Percentiles rank a stretch among this genome's conserved stretches.
These are phyloP conservation scores for Achlya flavicornis DNA, from an alignment of 2,888 invertebrate species.

Conservation along the genomic window DNA sequence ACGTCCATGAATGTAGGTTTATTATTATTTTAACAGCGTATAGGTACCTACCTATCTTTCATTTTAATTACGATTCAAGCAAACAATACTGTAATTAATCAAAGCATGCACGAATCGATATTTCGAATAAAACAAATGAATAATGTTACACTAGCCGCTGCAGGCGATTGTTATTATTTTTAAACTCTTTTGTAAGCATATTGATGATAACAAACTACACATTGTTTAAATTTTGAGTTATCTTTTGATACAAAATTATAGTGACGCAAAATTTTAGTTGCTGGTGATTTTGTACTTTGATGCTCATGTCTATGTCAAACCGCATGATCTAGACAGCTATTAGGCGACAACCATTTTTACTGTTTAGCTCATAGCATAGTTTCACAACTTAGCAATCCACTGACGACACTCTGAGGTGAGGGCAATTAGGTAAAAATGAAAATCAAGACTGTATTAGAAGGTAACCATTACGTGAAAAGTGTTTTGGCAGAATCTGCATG, in stretches of 20 bases:
- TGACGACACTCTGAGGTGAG: constrained; percentile 10
- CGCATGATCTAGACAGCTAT: not conserved
- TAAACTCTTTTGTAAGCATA: not conserved
- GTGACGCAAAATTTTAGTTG: not conserved
- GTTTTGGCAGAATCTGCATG: not conserved
- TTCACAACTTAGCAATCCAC: not conserved
- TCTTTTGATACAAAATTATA: not conserved
- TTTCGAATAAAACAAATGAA: constrained; percentile 1
- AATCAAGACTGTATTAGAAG: not conserved
- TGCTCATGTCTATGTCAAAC: not conserved
- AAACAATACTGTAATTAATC: constrained; percentile 3
- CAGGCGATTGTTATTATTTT: not conserved
- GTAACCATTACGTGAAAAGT: constrained; percentile 3
- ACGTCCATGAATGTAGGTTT: not conserved
- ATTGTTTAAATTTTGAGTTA: not conserved
- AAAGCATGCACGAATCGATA: constrained; percentile 2
- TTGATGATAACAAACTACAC: not conserved
- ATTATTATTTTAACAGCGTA: not conserved
- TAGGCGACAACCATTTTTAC: not conserved
- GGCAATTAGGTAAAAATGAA: constrained; percentile 5
- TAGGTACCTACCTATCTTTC: not conserved
- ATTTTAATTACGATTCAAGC: not conserved
- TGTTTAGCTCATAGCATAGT: not conserved
- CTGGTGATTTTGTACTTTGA: not conserved
- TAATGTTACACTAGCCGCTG: not conserved